phyloP scores from a whole-genome alignment of 2,888 invertebrate genomes.

The Spialia ferax region DNA sequence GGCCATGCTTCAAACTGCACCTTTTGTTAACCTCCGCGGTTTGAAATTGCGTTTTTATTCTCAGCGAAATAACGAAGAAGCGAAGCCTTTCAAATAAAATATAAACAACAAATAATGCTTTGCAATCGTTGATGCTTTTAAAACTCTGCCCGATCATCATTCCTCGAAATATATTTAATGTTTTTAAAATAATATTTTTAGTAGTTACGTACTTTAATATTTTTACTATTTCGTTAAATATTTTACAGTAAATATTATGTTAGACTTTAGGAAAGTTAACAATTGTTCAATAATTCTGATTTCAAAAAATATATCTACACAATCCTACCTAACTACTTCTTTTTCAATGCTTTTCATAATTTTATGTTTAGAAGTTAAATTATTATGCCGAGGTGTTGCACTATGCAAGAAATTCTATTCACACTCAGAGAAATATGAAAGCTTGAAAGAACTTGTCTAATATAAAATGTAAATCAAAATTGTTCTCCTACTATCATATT shows the following conservation, averaged over 20 bases:
- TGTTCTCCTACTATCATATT: no score
- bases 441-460: background rate
- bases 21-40: constrained; percentile 47
- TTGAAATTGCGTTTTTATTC: constrained; percentile 46
- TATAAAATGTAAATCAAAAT: background rate
- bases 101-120: constrained; percentile 33
- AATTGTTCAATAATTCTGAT: no score
- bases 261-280: no score
- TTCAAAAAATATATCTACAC: no score
- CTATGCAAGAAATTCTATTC: background rate
- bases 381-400: no score
- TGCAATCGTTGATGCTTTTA: constrained; percentile 26
- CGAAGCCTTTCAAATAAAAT: constrained; percentile 29
- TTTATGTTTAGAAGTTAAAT: no score
- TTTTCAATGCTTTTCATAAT: no score
- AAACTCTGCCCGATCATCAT: constrained; percentile 19
- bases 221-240: no score
- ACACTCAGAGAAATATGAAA: background rate
- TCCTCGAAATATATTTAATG: background rate
- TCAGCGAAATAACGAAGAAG: constrained; percentile 40
- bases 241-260: no score
- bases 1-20: constrained; percentile 46
- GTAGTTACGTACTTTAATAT: background rate
- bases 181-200: background rate
- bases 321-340: no score